These are phyloP conservation scores for Rhagophthalmus giganteus DNA, from an alignment of 2,888 invertebrate genomes.

Conservation along the genomic window DNA sequence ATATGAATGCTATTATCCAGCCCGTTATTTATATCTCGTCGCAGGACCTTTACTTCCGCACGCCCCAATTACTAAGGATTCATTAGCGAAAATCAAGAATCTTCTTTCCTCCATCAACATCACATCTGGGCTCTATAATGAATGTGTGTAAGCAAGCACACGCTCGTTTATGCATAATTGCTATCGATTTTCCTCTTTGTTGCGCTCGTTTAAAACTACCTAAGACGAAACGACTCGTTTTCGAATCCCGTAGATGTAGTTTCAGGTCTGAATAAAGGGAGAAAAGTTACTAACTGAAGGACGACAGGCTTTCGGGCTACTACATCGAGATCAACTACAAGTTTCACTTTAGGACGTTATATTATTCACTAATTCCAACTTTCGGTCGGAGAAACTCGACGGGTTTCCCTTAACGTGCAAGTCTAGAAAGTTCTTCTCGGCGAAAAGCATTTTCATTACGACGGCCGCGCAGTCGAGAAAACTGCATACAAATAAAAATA, in stretches of 20 bases:
- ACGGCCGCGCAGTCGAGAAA: too few species aligned
- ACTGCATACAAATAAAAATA: conserved; percentile 4
- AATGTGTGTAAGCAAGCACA: conserved; percentile 21
- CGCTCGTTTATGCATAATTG: conserved; percentile 26
- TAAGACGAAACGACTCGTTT: conserved; percentile 11
- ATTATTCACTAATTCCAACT: conserved; percentile 36
- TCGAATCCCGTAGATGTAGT: conserved; percentile 11
- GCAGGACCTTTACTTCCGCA: conserved; percentile 32
- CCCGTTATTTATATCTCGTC: conserved; percentile 39
- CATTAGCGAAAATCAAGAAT: conserved; percentile 39
- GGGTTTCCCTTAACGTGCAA: conserved; percentile 35
- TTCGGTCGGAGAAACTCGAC: conserved; percentile 29
- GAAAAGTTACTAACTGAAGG: conserved; percentile 39
- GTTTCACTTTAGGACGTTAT: conserved; percentile 34
- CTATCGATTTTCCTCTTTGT: conserved; percentile 20
- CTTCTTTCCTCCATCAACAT: conserved; percentile 33
- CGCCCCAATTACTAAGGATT: conserved; percentile 38
- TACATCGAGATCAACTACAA: conserved; percentile 32
- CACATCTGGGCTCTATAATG: conserved; percentile 27
- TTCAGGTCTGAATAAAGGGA: conserved; percentile 27
- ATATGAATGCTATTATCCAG: conserved; percentile 43
- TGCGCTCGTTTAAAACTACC: conserved; percentile 6
- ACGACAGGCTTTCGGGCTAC: conserved; percentile 33
- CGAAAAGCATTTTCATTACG: conserved; percentile 7
- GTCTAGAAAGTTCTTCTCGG: conserved; percentile 36